phyloP scores from a whole-genome alignment of 2,797 vertebrate genomes.

The Hypotaenidia philippensis region DNA sequence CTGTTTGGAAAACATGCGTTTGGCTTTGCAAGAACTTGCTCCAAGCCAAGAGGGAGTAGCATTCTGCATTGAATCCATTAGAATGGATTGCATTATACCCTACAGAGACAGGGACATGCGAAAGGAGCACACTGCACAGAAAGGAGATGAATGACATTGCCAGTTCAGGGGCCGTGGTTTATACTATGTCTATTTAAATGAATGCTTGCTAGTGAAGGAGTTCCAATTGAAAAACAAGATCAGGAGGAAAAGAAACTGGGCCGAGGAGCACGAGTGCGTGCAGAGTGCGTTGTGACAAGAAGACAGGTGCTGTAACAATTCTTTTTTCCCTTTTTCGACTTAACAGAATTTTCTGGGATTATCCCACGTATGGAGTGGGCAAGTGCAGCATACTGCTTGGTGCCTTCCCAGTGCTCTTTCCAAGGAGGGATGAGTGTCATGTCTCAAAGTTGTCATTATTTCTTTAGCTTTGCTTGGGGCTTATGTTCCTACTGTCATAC shows the following conservation, averaged over 20 bases:
- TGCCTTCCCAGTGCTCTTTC: background rate
- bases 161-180: background rate
- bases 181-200: background rate
- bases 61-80: background rate
- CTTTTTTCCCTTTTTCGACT: background rate
- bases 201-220: slow-evolving; percentile 3
- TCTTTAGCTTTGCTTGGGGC: background rate
- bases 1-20: background rate
- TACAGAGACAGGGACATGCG: background rate
- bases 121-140: background rate
- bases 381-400: background rate
- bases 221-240: slow-evolving; percentile 21
- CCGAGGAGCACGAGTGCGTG: background rate
- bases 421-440: background rate
- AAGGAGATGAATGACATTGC: background rate
- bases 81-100: background rate
- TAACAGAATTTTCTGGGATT: background rate
- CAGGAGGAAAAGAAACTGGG: slow-evolving; percentile 13
- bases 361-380: background rate
- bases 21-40: background rate
- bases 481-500: background rate
- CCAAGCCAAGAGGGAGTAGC: background rate
- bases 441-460: background rate
- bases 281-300: background rate
- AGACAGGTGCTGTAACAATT: background rate